Percentiles rank a stretch among this genome's conserved stretches.
phyloP scores from a whole-genome alignment of 2,888 invertebrate genomes.

The Ochropleura leucogaster region DNA sequence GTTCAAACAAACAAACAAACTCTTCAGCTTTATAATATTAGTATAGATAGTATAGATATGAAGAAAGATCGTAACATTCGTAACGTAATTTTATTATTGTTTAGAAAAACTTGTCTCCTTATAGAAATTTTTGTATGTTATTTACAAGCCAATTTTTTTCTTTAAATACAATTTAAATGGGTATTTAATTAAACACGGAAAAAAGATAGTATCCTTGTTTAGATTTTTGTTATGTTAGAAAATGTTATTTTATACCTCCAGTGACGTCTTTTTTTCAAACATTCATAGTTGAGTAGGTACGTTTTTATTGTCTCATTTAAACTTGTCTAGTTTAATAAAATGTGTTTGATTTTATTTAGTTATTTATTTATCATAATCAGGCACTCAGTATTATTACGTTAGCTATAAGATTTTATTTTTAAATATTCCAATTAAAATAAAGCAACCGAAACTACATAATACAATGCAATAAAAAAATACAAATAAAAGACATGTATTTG shows the following conservation, averaged over 20 bases:
- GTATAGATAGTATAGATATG: too few relatives aligned
- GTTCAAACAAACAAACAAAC: too few relatives aligned
- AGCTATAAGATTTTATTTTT: background rate
- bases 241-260: background rate
- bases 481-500: conserved; percentile 55
- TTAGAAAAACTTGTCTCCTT: background rate
- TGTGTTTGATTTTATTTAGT: conserved; percentile 3
- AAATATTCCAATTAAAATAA: background rate
- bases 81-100: too few relatives aligned
- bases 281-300: background rate
- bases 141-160: background rate
- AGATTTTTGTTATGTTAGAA: too few relatives aligned
- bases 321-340: background rate
- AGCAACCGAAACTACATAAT: background rate
- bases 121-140: background rate
- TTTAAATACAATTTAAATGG: background rate
- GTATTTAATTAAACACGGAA: background rate
- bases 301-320: background rate
- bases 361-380: conserved; percentile 22
- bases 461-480: conserved; percentile 4
- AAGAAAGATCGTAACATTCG: background rate
- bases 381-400: conserved; percentile 10
- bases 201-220: background rate
- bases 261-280: background rate
- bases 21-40: too few relatives aligned